A percentile compares a stretch with the other conserved stretches of the same genome.
These are phyloP conservation scores for Acronicta psi DNA, from an alignment of 2,888 invertebrate species.

Conservation along the genomic window DNA sequence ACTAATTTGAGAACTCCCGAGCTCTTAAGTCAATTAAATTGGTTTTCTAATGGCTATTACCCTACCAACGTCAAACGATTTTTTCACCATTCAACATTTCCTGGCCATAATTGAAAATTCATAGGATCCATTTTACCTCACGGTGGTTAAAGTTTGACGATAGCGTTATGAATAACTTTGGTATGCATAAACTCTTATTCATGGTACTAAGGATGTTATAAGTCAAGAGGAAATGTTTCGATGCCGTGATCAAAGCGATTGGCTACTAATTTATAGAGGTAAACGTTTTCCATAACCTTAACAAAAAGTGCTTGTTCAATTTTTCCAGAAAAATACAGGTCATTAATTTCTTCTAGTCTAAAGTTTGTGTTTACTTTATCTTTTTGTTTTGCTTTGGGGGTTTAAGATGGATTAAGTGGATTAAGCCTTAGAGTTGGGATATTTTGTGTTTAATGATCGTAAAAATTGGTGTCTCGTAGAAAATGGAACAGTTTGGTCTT, in stretches of 20 bases:
- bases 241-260: constrained; percentile 34
- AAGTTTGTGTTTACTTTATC: constrained; percentile 11
- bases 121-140: constrained; percentile 44
- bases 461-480: constrained; percentile 4
- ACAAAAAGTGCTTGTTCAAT: constrained; percentile 2
- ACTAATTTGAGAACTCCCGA: constrained; percentile 30
- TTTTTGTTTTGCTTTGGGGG: constrained; percentile 6
- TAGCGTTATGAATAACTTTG: constrained; percentile 49
- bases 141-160: constrained; percentile 41
- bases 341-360: constrained; percentile 12
- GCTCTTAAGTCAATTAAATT: constrained; percentile 48
- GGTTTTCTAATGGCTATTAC: constrained; percentile 37
- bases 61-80: constrained; percentile 27
- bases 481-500: constrained; percentile 5
- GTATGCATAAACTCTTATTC: constrained; percentile 46
- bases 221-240: constrained; percentile 29
- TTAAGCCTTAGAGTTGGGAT: constrained; percentile 6
- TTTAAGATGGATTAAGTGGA: constrained; percentile 15
- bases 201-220: constrained; percentile 35
- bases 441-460: constrained; percentile 18
- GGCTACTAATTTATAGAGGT: constrained; percentile 15
- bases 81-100: constrained; percentile 35
- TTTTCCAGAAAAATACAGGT: constrained; percentile 6
- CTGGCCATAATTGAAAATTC: constrained; percentile 45
- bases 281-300: not conserved